Evolutionary conservation across 2,113 vertebrate species (phyloP).

Genomic region (human): DNA sequence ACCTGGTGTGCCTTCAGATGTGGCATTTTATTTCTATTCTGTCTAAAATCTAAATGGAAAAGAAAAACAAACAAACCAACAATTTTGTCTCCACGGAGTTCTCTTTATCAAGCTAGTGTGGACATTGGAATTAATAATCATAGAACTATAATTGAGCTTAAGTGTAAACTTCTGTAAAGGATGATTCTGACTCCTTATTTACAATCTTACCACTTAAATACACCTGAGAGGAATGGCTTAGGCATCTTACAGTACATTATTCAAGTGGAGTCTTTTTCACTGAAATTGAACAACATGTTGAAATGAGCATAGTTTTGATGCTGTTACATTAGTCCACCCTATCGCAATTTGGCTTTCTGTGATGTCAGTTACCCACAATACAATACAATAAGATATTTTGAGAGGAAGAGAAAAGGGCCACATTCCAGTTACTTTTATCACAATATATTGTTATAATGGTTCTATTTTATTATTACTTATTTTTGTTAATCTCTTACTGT

Average conservation of each 20-base stretch:
- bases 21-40: not conserved
- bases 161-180: not conserved
- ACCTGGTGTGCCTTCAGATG: not conserved
- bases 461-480: not conserved
- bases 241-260: not conserved
- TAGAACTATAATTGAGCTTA: not conserved
- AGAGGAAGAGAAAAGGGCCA: not conserved
- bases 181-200: not conserved
- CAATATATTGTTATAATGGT: not conserved
- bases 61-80: not conserved
- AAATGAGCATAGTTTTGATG: not conserved
- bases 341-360: not conserved
- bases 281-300: not conserved
- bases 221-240: not conserved
- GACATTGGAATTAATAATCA: not conserved
- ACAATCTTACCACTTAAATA: not conserved
- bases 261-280: not conserved
- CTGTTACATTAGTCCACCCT: not conserved
- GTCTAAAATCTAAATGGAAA: not conserved
- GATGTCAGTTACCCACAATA: not conserved
- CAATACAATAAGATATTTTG: not conserved
- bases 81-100: not conserved
- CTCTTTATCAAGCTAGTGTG: not conserved
- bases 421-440: not conserved
- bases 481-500: not conserved